These are phyloP conservation scores for Teleopsis dalmanni DNA, from an alignment of 1,140 invertebrate species.

Conservation along the genomic window DNA sequence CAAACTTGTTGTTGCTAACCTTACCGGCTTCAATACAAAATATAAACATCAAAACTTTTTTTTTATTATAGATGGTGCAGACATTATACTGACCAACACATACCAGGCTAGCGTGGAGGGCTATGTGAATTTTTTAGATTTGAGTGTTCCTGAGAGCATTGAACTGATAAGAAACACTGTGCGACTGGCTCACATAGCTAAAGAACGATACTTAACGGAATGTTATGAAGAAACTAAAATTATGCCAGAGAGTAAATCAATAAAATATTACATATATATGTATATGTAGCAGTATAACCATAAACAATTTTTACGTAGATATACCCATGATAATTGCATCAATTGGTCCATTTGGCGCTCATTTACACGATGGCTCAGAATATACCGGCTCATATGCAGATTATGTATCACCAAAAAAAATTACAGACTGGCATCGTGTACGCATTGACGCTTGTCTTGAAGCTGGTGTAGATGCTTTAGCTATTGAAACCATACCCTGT, in stretches of 20 bases:
- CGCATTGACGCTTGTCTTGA: conserved; percentile 70
- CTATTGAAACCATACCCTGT: conserved; percentile 86
- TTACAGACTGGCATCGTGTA: conserved; percentile 76
- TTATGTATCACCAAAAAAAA: conserved; percentile 54
- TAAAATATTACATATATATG: background rate
- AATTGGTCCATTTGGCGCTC: conserved; percentile 85
- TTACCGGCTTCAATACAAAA: background rate
- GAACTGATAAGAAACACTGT: conserved; percentile 66
- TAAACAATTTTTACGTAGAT: conserved; percentile 15
- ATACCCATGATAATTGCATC: conserved; percentile 68
- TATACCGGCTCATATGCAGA: conserved; percentile 80
- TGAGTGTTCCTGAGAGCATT: conserved; percentile 57
- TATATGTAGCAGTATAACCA: too few relatives aligned
- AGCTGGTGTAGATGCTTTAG: conserved; percentile 73
- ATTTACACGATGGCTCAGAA: conserved; percentile 80
- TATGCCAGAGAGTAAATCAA: conserved; percentile 23
- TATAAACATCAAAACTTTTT: too few relatives aligned
- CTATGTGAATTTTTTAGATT: conserved; percentile 62
- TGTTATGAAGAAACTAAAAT: conserved; percentile 26
- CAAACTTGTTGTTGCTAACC: conserved; percentile 11
- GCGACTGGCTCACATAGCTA: conserved; percentile 50
- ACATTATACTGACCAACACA: conserved; percentile 78
- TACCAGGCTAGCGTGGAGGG: conserved; percentile 81
- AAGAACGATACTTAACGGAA: conserved; percentile 35
- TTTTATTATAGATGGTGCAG: conserved; percentile 67